Evolutionary conservation across 2,797 vertebrate species (phyloP).

Genomic region (Cheirogaleus major): DNA sequence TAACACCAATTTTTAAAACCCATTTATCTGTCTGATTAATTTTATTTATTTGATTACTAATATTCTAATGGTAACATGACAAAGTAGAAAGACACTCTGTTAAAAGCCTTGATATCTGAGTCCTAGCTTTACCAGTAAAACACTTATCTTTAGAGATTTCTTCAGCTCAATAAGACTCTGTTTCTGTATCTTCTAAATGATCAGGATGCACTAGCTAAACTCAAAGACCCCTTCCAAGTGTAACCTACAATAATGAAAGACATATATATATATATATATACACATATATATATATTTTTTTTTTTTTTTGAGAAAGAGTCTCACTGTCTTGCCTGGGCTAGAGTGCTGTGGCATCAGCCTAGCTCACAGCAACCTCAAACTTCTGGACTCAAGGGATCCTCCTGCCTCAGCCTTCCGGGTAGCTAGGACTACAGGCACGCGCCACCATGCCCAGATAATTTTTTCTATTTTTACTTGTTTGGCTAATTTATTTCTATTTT

Average conservation of each 20-base stretch:
- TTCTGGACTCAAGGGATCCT: too few species aligned
- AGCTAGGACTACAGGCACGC: too few species aligned
- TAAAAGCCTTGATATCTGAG: not conserved
- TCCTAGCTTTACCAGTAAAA: not conserved
- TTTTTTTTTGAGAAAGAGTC: too few species aligned
- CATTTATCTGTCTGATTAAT: not conserved
- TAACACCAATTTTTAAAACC: not conserved
- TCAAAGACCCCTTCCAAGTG: not conserved
- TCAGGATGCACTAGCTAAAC: not conserved
- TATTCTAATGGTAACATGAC: not conserved
- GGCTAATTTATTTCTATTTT: too few species aligned
- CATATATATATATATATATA: too few species aligned
- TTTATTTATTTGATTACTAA: not conserved
- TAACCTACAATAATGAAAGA: not conserved
- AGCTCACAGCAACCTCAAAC: too few species aligned
- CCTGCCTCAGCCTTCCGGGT: too few species aligned
- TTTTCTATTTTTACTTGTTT: too few species aligned
- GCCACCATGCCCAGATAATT: too few species aligned
- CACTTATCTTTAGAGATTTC: not conserved
- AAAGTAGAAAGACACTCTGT: not conserved
- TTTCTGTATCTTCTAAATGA: conserved; percentile 23
- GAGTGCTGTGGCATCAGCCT: too few species aligned
- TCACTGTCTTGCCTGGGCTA: too few species aligned
- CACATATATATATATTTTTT: too few species aligned
- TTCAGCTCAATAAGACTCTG: not conserved